A percentile compares a stretch with the other conserved stretches of the same genome.
phyloP scores from a whole-genome alignment of 1,140 invertebrate genomes.

The Tetragonula clypearis region DNA sequence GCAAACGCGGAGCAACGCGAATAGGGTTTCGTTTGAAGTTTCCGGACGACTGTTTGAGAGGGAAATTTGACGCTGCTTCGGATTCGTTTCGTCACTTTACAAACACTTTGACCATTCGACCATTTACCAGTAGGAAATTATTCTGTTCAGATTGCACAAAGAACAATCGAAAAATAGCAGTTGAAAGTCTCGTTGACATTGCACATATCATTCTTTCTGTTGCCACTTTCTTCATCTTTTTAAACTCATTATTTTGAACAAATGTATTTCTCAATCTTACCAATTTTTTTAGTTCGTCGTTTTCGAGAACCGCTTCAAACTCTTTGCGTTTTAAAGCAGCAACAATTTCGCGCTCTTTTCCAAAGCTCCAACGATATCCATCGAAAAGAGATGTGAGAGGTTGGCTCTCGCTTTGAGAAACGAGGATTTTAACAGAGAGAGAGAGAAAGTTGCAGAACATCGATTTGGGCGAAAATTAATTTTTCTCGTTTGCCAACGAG shows the following conservation, averaged over 20 bases:
- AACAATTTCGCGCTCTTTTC: background rate
- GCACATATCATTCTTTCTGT: no score
- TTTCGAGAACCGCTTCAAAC: background rate
- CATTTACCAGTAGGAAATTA: no score
- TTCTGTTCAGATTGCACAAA: no score
- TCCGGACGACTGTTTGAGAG: no score
- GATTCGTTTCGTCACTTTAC: background rate
- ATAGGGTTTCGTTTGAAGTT: background rate
- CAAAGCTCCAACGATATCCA: background rate
- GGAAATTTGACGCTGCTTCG: background rate
- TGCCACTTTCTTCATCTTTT: no score
- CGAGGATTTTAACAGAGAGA: background rate
- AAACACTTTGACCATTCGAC: no score
- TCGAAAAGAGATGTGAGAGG: background rate
- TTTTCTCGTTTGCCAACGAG: slow-evolving; percentile 6
- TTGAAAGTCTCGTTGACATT: no score
- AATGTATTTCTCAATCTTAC: no score
- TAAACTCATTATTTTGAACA: no score
- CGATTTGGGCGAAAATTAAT: slow-evolving; percentile 29
- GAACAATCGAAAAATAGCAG: no score
- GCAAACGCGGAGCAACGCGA: background rate
- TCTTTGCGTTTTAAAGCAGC: background rate
- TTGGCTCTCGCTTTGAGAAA: background rate
- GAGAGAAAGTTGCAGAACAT: background rate
- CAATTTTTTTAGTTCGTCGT: no score